Percentiles rank a stretch among this genome's conserved stretches.
phyloP scores from a whole-genome alignment of 1,140 invertebrate genomes.

The Pseudomyrmex flavicornis region DNA sequence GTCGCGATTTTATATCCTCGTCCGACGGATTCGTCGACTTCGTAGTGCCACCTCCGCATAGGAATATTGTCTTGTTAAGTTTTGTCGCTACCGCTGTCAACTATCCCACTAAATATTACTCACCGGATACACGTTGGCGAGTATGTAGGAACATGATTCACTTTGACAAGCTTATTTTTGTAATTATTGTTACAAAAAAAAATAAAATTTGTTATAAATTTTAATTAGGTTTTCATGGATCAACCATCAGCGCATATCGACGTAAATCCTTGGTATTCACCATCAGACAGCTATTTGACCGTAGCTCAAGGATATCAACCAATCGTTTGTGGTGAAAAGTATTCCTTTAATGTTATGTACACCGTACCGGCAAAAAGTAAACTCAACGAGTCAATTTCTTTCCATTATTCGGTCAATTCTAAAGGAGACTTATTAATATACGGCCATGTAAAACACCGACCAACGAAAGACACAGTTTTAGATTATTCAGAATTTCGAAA shows the following conservation, averaged over 20 bases:
- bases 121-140: slow-evolving; percentile 82
- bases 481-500: slow-evolving; percentile 83
- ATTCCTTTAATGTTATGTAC: slow-evolving; percentile 84
- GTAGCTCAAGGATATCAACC: slow-evolving; percentile 81
- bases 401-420: slow-evolving; percentile 83
- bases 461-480: slow-evolving; percentile 78
- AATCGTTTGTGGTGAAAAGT: slow-evolving; percentile 81
- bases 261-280: slow-evolving; percentile 83
- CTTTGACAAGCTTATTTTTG: neutral
- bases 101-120: slow-evolving; percentile 84
- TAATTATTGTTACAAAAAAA: neutral
- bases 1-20: slow-evolving; percentile 82
- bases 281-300: slow-evolving; percentile 82
- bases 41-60: slow-evolving; percentile 82
- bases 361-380: slow-evolving; percentile 73
- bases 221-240: slow-evolving; percentile 81
- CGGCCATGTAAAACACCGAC: slow-evolving; percentile 81
- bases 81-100: slow-evolving; percentile 83
- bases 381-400: slow-evolving; percentile 76
- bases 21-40: slow-evolving; percentile 83
- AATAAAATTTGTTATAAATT: slow-evolving; percentile 5
- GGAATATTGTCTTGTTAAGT: slow-evolving; percentile 80
- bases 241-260: slow-evolving; percentile 83
- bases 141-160: slow-evolving; percentile 68
- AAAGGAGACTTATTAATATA: slow-evolving; percentile 81